Evolutionary conservation across 2,888 invertebrate species (phyloP), one percentile per base, ranked within the genome.

Genomic region (Ormyrus labotus): DNA sequence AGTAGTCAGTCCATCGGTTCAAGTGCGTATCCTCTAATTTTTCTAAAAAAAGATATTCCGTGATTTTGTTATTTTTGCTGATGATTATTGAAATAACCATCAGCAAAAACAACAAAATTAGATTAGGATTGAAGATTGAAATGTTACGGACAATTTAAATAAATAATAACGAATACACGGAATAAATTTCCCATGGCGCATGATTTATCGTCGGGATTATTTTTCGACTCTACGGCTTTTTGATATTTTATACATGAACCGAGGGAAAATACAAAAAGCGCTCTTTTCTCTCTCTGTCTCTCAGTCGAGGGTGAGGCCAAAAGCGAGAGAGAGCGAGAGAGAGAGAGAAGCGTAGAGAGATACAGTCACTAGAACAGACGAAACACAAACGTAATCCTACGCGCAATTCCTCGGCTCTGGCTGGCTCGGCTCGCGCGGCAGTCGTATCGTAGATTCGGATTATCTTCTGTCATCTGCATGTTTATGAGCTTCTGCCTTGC

Each of bases 381-480:
- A 82, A 83, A 81, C 75, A 55, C 80, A 80, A 87, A 86, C 87
- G 87, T 88, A 89, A 89, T 88, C 88, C 87, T 84, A 86, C 86
- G 86, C 85, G 86, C 84, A 76, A 79, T 80, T 76, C 81, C 84
- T 67, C 45, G 47, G 19, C 63, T 8, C 48, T 45, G 60, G 34
- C 10, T 45, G 51, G 60, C 6, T 45, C 6, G 11, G 60, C 10
- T 65, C 58, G 34, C 71, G 55, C 57, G n/a, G 65, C 67, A 64
- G 64, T 81, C 79, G 83, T 83, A 84, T 83, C 87, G 85, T 88
- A 87, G 87, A 89, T 89, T 86, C 86, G 85, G 89, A 89, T 90
- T 89, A 90, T 90, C 89, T 87, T 84, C 86, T 86, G 86, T 90
- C 89, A 89, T 90, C 89, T 88, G 86, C 86, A 87, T 89, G 87